Conservation (phyloP, 2,888 invertebrate genomes). For the Hofmannophila pseudospretella region DNA sequence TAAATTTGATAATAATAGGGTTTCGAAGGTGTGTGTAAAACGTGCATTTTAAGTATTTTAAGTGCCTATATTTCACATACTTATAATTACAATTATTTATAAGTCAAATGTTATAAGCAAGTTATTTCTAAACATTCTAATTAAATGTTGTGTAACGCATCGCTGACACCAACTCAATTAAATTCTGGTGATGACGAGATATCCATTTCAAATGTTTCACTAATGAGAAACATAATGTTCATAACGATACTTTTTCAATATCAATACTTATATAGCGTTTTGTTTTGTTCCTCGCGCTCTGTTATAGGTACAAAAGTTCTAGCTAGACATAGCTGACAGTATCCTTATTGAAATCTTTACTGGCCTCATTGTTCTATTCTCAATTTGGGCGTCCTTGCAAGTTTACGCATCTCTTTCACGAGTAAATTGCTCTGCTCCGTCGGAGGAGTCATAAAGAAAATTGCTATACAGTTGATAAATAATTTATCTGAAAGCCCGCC, state of each 20-base stretch:
- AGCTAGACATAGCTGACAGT: slow-evolving; percentile 15
- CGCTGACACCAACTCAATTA: slow-evolving; percentile 51
- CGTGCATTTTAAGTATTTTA: slow-evolving; percentile 1
- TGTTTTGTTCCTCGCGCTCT: neutral
- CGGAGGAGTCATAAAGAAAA: slow-evolving; percentile 79
- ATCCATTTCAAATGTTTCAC: slow-evolving; percentile 44
- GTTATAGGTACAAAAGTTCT: too few species aligned
- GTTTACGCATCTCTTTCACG: slow-evolving; percentile 76
- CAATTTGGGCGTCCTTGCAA: slow-evolving; percentile 72
- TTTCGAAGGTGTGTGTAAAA: neutral
- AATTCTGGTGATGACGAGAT: slow-evolving; percentile 42
- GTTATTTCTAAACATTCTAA: slow-evolving; percentile 34
- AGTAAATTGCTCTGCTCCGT: slow-evolving; percentile 76
- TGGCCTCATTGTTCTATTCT: slow-evolving; percentile 62
- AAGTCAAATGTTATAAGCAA: too few species aligned
- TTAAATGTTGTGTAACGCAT: slow-evolving; percentile 42
- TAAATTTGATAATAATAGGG: too few species aligned
- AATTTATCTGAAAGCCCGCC: slow-evolving; percentile 76
- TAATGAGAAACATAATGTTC: slow-evolving; percentile 60
- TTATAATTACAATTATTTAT: too few species aligned
- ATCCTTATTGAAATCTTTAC: slow-evolving; percentile 66
- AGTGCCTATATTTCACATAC: too few species aligned
- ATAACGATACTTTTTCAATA: too few species aligned
- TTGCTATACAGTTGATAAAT: slow-evolving; percentile 79
- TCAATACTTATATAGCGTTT: neutral